Conservation (phyloP, 2,797 vertebrate genomes). For the Ctenopoma kingsleyae region DNA sequence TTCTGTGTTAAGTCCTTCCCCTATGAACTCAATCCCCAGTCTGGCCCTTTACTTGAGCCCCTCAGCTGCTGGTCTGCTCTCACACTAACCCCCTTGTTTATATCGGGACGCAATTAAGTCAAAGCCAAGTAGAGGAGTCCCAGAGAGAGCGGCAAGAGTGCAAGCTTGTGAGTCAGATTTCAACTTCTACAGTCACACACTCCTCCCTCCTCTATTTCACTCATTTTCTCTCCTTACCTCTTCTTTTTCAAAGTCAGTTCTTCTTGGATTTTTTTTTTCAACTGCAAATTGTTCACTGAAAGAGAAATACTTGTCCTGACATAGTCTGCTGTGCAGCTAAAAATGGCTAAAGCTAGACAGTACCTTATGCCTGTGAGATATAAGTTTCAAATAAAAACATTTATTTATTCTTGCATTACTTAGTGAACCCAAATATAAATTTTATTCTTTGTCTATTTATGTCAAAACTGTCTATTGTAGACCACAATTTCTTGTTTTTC, state of each 20-base stretch:
- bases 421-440: constrained; percentile 24
- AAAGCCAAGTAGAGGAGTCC: constrained; percentile 91
- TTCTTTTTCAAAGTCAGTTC: constrained; percentile 28
- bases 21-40: constrained; percentile 87
- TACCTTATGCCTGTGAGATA: constrained; percentile 67
- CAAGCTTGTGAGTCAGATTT: constrained; percentile 90
- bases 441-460: neutral
- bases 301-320: constrained; percentile 53
- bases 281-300: constrained; percentile 39
- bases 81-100: constrained; percentile 96
- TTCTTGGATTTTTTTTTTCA: constrained; percentile 42
- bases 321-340: constrained; percentile 52
- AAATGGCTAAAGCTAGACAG: constrained; percentile 65
- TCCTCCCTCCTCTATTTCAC: constrained; percentile 65
- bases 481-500: constrained; percentile 34
- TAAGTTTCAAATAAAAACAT: constrained; percentile 48
- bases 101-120: constrained; percentile 91
- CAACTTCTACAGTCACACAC: constrained; percentile 73
- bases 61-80: constrained; percentile 91
- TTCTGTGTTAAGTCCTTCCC: constrained; percentile 83
- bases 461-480: constrained; percentile 2
- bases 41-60: constrained; percentile 87
- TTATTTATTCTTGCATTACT: constrained; percentile 35
- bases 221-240: constrained; percentile 64
- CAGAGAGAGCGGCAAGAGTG: constrained; percentile 92